Conservation (phyloP, 2,888 invertebrate species). For the Ormyrus nitidulus region DNA sequence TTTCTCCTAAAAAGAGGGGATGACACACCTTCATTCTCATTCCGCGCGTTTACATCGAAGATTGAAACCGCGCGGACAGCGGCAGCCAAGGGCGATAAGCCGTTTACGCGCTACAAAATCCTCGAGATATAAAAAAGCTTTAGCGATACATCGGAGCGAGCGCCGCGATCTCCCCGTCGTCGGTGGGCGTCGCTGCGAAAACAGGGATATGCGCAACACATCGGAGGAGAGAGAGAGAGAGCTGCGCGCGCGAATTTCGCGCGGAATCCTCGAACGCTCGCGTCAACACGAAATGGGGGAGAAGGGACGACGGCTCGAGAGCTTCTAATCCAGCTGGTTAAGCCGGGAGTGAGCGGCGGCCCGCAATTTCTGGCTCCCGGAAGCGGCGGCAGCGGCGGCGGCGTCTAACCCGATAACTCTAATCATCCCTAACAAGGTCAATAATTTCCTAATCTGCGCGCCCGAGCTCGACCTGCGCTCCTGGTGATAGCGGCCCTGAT, state of each 20-base stretch:
- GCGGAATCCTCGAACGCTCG: too few species aligned
- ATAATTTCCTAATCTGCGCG: conserved; percentile 63
- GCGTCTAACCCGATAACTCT: conserved; percentile 66
- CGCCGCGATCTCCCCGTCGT: neutral
- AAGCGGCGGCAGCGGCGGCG: neutral
- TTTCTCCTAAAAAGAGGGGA: too few species aligned
- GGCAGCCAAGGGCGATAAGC: too few species aligned
- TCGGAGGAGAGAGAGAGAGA: neutral
- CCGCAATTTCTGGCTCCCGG: conserved; percentile 35
- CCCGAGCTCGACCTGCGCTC: neutral
- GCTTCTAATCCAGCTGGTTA: conserved; percentile 45
- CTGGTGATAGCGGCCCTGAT: conserved; percentile 20
- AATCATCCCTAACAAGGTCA: conserved; percentile 68
- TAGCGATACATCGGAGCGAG: too few species aligned
- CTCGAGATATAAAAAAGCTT: too few species aligned
- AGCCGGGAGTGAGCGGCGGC: conserved; percentile 4
- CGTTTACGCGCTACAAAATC: too few species aligned
- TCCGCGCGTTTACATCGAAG: too few species aligned
- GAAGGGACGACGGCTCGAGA: conserved; percentile 10
- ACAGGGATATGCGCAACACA: neutral
- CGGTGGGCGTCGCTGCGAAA: conserved; percentile 9
- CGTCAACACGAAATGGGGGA: neutral
- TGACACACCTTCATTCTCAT: too few species aligned
- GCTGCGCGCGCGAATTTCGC: neutral
- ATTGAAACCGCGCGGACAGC: too few species aligned